Base-by-base conservation (phyloP, 2,797 vertebrate genomes). In the Malurus splendens region DNA sequence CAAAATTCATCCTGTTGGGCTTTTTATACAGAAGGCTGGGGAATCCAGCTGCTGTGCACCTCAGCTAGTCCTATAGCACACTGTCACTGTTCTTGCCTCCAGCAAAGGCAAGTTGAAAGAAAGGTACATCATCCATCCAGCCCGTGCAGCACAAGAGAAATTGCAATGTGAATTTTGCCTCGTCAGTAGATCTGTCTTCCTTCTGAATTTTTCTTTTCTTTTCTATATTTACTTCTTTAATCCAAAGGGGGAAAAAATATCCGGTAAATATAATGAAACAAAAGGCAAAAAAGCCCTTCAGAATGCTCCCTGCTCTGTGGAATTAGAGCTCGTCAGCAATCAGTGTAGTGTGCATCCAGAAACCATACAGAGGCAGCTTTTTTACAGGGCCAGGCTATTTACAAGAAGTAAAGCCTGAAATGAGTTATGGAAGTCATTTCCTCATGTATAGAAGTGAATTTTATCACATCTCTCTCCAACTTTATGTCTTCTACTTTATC, bases 401-500 rank as follows among this genome's bases (percentile, higher is more conserved):
- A 94, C 87, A 87, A 85, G 71, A 84, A 83, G 85, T 83, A 93
- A 93, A 92, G 78, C 73, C 73, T 82, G 85, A 76, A 94, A 83
- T 90, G 95, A 95, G 70, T 95, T 93, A 92, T 92, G 82, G 90
- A 85, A 92, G 89, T 87, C 90, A 91, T 95, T 95, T 93, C 82
- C 87, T 89, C 92, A 70, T 93, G 93, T 92, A 83, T 75, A 76
- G 87, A 89, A 91, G 90, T 30, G 93, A 83, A 94, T 95, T 95
- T 95, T 95, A 95, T 95, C 91, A 81, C 91, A 91, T 81, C 86
- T 89, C 93, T 93, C 56, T 74, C 89, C 87, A 91, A 86, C 73
- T 95, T 95, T 95, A 95, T 94, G 93, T 91, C 87, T 92, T 92
- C 76, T 91, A 89, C 73, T 95, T 95, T 91, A 94, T 95, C 90